Evolutionary conservation across 2,888 invertebrate genomes (phyloP), one percentile per base, ranked within the genome.

Genomic region (Torymus texanus): DNA sequence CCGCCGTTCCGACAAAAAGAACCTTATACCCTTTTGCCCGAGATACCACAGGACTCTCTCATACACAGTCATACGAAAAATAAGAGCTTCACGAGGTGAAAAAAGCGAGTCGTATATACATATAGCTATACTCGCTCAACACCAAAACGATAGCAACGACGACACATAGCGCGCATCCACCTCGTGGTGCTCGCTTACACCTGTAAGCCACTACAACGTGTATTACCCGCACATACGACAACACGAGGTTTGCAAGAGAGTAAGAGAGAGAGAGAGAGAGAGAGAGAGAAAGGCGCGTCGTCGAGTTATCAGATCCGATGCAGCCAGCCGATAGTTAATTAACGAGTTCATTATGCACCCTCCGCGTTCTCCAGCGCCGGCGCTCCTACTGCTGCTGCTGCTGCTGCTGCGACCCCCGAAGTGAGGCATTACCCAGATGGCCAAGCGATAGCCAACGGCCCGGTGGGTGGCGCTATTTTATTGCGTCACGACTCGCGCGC

Each of bases 271-370:
- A 65, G 14, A 41, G 68, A n/a, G n/a, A n/a, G 51, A 24, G 51
- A 18, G 13, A 51, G 29, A 10, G 66, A 50, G 55, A 65, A 16
- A 41, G 68, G 24, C 51, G 41, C 55, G 18, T 41, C 21, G 51
- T 50, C 1, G 78, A 82, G 85, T 89, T 90, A 90, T 90, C 90
- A 88, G 90, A 90, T 90, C 86, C 88, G 90, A 90, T 90, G 84
- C 86, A 85, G 87, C 88, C 87, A 88, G 86, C 87, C 85, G 90
- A 90, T 90, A 90, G 90, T 90, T 90, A 90, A 90, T 90, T 90
- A 90, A 90, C 89, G 89, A 90, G 90, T 90, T 90, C 90, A 90
- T 90, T 90, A 90, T 90, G 90, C 90, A 90, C 88, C 88, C 88
- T 86, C 21, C 21, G 21, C 85, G 85, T 87, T 84, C 86, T 85